phyloP scores from a whole-genome alignment of 2,888 invertebrate genomes.

The Hypolimnas misippus region DNA sequence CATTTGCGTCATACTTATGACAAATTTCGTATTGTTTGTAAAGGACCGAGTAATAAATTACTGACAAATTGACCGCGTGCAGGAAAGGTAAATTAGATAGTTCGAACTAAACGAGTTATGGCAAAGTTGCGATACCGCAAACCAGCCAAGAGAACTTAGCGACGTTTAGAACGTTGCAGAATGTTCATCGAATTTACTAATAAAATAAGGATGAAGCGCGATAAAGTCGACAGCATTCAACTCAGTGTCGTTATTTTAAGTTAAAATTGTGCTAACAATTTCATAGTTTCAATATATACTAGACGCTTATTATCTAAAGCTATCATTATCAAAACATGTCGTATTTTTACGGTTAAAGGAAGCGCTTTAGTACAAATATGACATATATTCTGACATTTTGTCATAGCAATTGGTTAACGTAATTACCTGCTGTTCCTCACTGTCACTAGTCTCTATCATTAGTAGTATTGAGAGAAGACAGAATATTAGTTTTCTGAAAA shows the following conservation, averaged over 20 bases:
- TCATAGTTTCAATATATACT: too few species aligned
- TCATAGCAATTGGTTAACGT: too few species aligned
- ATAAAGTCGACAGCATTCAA: neutral
- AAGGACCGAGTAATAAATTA: slow-evolving; percentile 49
- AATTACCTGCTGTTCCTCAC: too few species aligned
- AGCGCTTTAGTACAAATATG: too few species aligned
- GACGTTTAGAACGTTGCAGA: slow-evolving; percentile 8
- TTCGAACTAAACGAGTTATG: slow-evolving; percentile 75
- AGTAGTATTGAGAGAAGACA: too few species aligned
- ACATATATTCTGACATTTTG: too few species aligned
- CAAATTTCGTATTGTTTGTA: neutral
- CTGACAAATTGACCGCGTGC: slow-evolving; percentile 64
- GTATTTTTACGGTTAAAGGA: too few species aligned
- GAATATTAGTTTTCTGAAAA: too few species aligned
- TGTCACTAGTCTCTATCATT: too few species aligned
- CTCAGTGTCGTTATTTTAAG: neutral
- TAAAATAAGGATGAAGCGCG: slow-evolving; percentile 2
- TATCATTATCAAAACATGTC: too few species aligned
- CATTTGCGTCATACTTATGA: neutral
- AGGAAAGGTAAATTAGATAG: slow-evolving; percentile 72
- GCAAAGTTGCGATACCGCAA: slow-evolving; percentile 56
- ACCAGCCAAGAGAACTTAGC: slow-evolving; percentile 17
- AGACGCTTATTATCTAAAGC: too few species aligned
- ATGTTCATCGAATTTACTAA: slow-evolving; percentile 19
- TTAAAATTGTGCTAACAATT: too few species aligned